Percentiles rank a stretch among this genome's conserved stretches.
Evolutionary conservation across 2,113 vertebrate species (phyloP).

Genomic region (Forbesichthys agassizii): DNA sequence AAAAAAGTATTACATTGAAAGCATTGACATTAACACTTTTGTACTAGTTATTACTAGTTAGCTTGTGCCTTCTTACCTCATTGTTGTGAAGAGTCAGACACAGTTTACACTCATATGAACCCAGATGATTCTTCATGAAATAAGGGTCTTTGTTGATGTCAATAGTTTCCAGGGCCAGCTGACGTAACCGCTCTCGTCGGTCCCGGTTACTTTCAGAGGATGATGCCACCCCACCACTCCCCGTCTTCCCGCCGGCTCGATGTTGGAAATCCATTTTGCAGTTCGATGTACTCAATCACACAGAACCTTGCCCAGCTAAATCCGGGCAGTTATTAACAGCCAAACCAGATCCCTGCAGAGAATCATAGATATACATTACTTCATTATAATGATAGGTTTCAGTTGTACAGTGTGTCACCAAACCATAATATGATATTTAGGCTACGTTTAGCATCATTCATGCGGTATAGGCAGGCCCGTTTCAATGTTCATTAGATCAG

Average conservation of each 20-base stretch:
- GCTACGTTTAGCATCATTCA: too few relatives aligned
- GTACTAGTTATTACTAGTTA: background rate
- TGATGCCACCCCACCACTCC: constrained; percentile 94
- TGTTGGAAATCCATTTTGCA: constrained; percentile 96
- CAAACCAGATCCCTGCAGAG: background rate
- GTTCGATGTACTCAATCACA: constrained; percentile 25
- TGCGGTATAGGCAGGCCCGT: too few relatives aligned
- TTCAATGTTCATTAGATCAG: too few relatives aligned
- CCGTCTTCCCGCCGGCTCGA: constrained; percentile 93
- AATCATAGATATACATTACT: background rate
- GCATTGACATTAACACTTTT: background rate
- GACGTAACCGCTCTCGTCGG: constrained; percentile 88
- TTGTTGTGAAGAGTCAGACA: constrained; percentile 98
- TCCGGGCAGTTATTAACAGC: constrained; percentile 3
- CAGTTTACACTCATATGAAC: constrained; percentile 97
- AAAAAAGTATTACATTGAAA: background rate
- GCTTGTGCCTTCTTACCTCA: constrained; percentile 78
- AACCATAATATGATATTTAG: too few relatives aligned
- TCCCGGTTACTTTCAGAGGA: constrained; percentile 95
- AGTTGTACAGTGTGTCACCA: too few relatives aligned
- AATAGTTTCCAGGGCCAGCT: constrained; percentile 94
- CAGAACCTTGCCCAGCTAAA: background rate
- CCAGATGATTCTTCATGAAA: constrained; percentile 99
- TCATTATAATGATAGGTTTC: too few relatives aligned
- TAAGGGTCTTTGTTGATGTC: constrained; percentile 99